Conservation (phyloP, 2,797 vertebrate species). For the Anableps anableps region DNA sequence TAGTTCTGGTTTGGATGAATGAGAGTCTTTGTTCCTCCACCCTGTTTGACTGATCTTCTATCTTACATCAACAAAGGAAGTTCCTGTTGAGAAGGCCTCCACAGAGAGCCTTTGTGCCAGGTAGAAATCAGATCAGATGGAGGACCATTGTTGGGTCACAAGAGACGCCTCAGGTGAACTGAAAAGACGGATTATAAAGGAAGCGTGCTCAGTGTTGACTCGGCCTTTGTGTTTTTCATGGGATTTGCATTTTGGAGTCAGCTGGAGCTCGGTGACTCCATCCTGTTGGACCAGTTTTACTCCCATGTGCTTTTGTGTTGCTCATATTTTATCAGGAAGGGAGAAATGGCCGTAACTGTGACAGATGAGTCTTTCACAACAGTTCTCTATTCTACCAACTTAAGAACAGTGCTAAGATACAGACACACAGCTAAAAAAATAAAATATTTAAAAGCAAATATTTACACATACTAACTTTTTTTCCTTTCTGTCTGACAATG, state of each 20-base stretch:
- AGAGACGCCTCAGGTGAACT: conserved; percentile 55
- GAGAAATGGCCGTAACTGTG: conserved; percentile 46
- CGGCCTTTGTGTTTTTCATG: conserved; percentile 48
- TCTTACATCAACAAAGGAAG: conserved; percentile 61
- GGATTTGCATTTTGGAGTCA: conserved; percentile 53
- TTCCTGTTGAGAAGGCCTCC: conserved; percentile 45
- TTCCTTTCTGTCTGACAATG: neutral
- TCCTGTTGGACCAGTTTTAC: conserved; percentile 56
- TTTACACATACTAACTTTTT: neutral
- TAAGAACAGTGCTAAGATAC: neutral
- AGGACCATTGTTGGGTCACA: conserved; percentile 44
- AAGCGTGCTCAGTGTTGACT: conserved; percentile 67
- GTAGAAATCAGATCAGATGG: conserved; percentile 57
- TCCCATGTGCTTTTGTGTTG: conserved; percentile 38
- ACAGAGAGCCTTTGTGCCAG: conserved; percentile 33
- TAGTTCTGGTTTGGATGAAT: conserved; percentile 55
- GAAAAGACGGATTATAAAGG: conserved; percentile 61
- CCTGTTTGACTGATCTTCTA: conserved; percentile 51
- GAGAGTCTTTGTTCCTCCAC: conserved; percentile 57
- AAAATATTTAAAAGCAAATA: neutral
- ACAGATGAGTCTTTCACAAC: neutral
- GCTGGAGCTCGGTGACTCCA: conserved; percentile 25
- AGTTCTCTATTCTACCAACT: neutral
- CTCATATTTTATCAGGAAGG: conserved; percentile 24
- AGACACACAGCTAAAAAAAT: neutral